phyloP scores from a whole-genome alignment of 2,888 invertebrate genomes.

The Dorcus hopei region DNA sequence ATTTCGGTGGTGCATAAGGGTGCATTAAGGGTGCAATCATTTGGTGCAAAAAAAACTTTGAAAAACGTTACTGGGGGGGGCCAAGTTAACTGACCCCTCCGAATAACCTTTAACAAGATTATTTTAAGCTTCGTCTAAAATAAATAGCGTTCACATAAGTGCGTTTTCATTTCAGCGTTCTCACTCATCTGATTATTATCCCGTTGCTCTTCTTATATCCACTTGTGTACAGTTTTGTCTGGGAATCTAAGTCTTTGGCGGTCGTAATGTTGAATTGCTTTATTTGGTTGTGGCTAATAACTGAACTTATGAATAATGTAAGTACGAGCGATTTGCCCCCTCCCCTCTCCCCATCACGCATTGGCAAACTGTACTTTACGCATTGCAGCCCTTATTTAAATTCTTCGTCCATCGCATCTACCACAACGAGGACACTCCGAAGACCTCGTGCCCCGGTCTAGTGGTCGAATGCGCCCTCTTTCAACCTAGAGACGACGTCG shows the following conservation, averaged over 20 bases:
- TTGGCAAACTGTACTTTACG: not conserved
- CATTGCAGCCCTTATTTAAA: slow-evolving; percentile 29
- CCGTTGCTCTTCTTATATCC: slow-evolving; percentile 24
- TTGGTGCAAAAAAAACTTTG: no score
- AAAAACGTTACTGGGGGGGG: no score
- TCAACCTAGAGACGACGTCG: slow-evolving; percentile 30
- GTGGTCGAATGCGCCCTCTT: slow-evolving; percentile 32
- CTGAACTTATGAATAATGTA: slow-evolving; percentile 24
- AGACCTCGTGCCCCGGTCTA: slow-evolving; percentile 26
- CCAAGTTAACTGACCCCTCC: no score
- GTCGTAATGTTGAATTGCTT: slow-evolving; percentile 18
- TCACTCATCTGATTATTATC: slow-evolving; percentile 22
- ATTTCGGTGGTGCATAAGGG: no score
- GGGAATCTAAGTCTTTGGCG: slow-evolving; percentile 11
- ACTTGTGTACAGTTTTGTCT: slow-evolving; percentile 19
- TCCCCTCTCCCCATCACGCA: not conserved
- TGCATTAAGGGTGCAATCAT: no score
- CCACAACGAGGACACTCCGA: slow-evolving; percentile 19
- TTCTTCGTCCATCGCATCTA: slow-evolving; percentile 30
- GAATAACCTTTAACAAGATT: no score
- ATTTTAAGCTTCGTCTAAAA: no score
- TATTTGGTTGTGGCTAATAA: slow-evolving; percentile 25
- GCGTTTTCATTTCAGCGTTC: slow-evolving; percentile 15
- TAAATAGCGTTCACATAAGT: not conserved
- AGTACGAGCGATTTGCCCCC: slow-evolving; percentile 8